Evolutionary conservation across 2,797 vertebrate genomes (phyloP).

Genomic region (Syndactyla subalaris): DNA sequence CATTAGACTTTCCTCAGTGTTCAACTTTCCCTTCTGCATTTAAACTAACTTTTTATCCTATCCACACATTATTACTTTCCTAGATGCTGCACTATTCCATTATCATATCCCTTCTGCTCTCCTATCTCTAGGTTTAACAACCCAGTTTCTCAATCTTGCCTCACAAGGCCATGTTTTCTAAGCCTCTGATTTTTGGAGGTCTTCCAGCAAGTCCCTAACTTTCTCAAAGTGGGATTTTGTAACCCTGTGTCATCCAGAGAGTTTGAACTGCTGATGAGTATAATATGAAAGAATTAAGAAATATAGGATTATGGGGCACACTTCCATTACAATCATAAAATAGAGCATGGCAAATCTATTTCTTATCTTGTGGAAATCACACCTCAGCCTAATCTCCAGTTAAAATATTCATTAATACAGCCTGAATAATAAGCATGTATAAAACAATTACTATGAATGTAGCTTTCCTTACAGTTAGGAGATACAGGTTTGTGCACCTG

Average conservation of each 20-base stretch:
- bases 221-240: background rate
- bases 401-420: conserved; percentile 55
- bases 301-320: background rate
- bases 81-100: background rate
- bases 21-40: background rate
- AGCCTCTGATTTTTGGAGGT: background rate
- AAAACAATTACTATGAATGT: conserved; percentile 27
- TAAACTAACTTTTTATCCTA: background rate
- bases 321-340: conserved; percentile 19
- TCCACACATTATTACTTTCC: background rate
- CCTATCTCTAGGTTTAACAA: background rate
- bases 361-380: conserved; percentile 50
- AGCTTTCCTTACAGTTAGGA: background rate
- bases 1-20: background rate
- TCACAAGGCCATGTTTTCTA: background rate
- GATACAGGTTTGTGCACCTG: background rate
- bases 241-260: background rate
- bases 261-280: background rate
- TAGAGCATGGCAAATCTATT: conserved; percentile 2
- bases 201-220: conserved; percentile 9
- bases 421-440: conserved; percentile 2
- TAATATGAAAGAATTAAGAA: background rate
- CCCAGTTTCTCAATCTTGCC: background rate
- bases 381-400: conserved; percentile 23
- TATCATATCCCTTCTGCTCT: background rate